Evolutionary conservation across 2,888 invertebrate species (phyloP).

Genomic region (Malthinus flaveolus): DNA sequence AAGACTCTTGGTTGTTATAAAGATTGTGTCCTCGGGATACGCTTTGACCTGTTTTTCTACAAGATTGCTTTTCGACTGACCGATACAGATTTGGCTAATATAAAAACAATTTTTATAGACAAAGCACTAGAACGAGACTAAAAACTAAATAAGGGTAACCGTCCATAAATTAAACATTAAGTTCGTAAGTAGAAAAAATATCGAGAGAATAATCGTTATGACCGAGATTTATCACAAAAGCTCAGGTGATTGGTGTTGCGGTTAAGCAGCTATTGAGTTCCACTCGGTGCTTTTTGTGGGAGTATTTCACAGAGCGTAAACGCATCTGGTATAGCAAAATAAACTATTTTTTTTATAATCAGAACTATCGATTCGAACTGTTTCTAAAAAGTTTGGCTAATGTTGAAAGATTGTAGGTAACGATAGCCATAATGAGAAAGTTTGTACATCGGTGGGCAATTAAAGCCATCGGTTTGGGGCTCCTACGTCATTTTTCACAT

Average conservation of each 20-base stretch:
- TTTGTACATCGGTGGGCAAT: no score
- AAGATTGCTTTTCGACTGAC: slow-evolving; percentile 15
- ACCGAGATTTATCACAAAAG: slow-evolving; percentile 18
- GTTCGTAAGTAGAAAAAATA: neutral
- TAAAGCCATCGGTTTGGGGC: no score
- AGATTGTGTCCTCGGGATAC: slow-evolving; percentile 31
- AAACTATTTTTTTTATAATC: neutral
- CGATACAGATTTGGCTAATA: slow-evolving; percentile 21
- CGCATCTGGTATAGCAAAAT: slow-evolving; percentile 15
- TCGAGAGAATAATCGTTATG: slow-evolving; percentile 2
- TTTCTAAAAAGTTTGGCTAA: neutral
- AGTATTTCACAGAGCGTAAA: slow-evolving; percentile 26
- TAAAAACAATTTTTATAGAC: neutral
- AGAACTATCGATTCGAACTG: slow-evolving; percentile 1
- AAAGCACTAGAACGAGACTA: no score
- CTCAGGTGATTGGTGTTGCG: slow-evolving; percentile 25
- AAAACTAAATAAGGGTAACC: no score
- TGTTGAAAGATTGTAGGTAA: no score
- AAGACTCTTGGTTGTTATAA: slow-evolving; percentile 33
- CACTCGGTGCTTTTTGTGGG: slow-evolving; percentile 29
- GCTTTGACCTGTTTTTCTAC: slow-evolving; percentile 16
- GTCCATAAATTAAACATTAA: slow-evolving; percentile 1
- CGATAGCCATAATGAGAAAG: no score
- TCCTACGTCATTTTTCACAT: no score
- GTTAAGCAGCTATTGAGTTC: slow-evolving; percentile 26